Evolutionary conservation across 1,140 invertebrate species (phyloP), one percentile per base, ranked within the genome.

Genomic region (Mylabris phalerata): DNA sequence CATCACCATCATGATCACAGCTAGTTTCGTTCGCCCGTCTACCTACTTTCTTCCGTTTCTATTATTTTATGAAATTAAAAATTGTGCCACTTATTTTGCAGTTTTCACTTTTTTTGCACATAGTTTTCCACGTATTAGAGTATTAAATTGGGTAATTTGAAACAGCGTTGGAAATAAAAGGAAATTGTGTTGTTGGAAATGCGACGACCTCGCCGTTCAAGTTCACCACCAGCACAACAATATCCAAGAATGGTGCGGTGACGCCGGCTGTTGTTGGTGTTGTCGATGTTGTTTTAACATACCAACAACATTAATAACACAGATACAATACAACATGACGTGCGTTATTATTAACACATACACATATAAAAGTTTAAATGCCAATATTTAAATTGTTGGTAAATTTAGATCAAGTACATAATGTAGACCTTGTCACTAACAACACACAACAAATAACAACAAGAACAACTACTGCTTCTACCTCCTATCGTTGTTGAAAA

Each of bases 81-180:
- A 54, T 46, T 45, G 51, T 54, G 42, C 51, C 51, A 54, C 51
- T 54, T 54, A 45, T 38, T 19, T 9, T 27, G 45, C 11, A 48
- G 42, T 54, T 54, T 54, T 54, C 51, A 54, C 51, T 54, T 54
- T 54, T 54, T 32, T 32, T 32, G 7, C 51, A 54, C 51, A 52
- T 43, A 43, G 41, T 32, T 32, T 32, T 32, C 7, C 32, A 32
- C 32, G 32, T 7, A 32, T 32, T 19, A 19, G 19, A 19, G 19
- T 19, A 19, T 19, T 19, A 19, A 19, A 19, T 19, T 19, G 19
- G 19, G 19, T 19, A 19, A 19, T 19, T 19, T 19, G 19, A 2
- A 19, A 2, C 19, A 1, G 1, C 0, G 1, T 19, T 19, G 19
- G 19, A 19, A 19, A 19, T 19, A 19, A 19, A 19, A 19, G 19